A percentile compares a stretch with the other conserved stretches of the same genome.
Evolutionary conservation across 37 sponge, comb jelly and placozoan genomes (phyloP).

Genomic region (Dysidea cf. avara): DNA sequence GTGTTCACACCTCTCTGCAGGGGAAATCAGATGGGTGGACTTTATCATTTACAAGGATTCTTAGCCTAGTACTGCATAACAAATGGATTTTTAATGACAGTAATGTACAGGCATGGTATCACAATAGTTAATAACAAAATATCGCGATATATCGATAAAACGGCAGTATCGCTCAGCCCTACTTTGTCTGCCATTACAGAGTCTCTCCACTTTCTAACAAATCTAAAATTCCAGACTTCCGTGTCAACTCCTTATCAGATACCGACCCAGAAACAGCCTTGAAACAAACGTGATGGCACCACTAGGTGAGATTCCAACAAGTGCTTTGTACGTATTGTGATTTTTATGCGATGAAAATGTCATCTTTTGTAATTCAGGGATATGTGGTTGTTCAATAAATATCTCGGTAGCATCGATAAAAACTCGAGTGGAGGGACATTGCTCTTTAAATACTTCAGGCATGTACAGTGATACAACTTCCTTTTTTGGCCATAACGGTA

Average conservation of each 20-base stretch:
- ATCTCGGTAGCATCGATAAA: slow-evolving; percentile 37
- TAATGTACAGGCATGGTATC: too few relatives aligned
- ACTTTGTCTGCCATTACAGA: slow-evolving; percentile 65
- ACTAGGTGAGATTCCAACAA: slow-evolving; percentile 48
- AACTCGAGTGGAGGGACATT: slow-evolving; percentile 18
- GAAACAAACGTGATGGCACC: slow-evolving; percentile 53
- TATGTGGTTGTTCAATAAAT: slow-evolving; percentile 29
- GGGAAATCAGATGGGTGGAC: too few relatives aligned
- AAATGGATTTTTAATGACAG: too few relatives aligned
- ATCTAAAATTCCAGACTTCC: slow-evolving; percentile 34
- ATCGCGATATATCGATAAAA: too few relatives aligned
- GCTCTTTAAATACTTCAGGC: slow-evolving; percentile 10
- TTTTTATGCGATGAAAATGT: slow-evolving; percentile 62
- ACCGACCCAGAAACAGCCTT: slow-evolving; percentile 33
- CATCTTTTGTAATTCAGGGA: slow-evolving; percentile 40
- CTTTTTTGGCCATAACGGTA: slow-evolving; percentile 31
- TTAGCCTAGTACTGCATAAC: too few relatives aligned
- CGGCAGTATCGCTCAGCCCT: too few relatives aligned
- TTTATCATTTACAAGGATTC: too few relatives aligned
- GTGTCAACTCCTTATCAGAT: slow-evolving; percentile 49
- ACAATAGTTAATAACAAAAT: too few relatives aligned
- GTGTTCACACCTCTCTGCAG: too few relatives aligned
- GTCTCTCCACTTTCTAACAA: slow-evolving; percentile 34
- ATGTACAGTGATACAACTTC: background rate
- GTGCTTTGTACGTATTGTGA: slow-evolving; percentile 49